Evolutionary conservation across 2,797 vertebrate genomes (phyloP).

Genomic region (Botia kubotai): DNA sequence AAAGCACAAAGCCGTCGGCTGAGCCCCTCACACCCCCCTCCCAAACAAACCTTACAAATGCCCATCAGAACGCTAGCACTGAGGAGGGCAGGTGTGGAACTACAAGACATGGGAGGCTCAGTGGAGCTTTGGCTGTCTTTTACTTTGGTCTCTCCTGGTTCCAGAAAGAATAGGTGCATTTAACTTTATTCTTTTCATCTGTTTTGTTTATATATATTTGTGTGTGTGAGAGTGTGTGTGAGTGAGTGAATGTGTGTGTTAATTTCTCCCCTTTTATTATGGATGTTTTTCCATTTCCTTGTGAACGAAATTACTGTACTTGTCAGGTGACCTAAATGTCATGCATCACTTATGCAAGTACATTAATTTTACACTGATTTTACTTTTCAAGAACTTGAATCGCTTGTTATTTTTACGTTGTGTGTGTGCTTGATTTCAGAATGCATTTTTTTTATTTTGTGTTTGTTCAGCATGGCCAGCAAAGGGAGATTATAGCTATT

Average conservation of each 20-base stretch:
- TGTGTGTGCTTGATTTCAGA: constrained; percentile 67
- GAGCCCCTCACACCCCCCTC: constrained; percentile 66
- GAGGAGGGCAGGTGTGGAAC: constrained; percentile 28
- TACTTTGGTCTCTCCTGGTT: constrained; percentile 46
- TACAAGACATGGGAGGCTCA: constrained; percentile 5
- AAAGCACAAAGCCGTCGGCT: constrained; percentile 92
- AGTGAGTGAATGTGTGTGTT: constrained; percentile 14
- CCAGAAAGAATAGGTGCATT: constrained; percentile 59
- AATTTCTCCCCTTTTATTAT: constrained; percentile 44
- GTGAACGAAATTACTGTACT: constrained; percentile 47
- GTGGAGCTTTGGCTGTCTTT: background rate
- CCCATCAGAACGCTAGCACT: constrained; percentile 41
- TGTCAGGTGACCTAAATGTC: constrained; percentile 54
- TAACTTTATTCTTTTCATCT: constrained; percentile 23
- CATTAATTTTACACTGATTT: constrained; percentile 75
- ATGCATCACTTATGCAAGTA: constrained; percentile 69
- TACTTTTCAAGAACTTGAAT: constrained; percentile 68
- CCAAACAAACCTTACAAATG: constrained; percentile 62
- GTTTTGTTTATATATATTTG: background rate
- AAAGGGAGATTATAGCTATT: constrained; percentile 14
- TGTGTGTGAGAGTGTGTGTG: background rate
- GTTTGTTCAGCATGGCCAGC: constrained; percentile 34
- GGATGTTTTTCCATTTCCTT: constrained; percentile 50
- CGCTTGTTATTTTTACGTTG: constrained; percentile 51
- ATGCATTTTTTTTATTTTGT: constrained; percentile 36